Conservation (phyloP, 2,113 vertebrate species). For the Antechinus stuartii region DNA sequence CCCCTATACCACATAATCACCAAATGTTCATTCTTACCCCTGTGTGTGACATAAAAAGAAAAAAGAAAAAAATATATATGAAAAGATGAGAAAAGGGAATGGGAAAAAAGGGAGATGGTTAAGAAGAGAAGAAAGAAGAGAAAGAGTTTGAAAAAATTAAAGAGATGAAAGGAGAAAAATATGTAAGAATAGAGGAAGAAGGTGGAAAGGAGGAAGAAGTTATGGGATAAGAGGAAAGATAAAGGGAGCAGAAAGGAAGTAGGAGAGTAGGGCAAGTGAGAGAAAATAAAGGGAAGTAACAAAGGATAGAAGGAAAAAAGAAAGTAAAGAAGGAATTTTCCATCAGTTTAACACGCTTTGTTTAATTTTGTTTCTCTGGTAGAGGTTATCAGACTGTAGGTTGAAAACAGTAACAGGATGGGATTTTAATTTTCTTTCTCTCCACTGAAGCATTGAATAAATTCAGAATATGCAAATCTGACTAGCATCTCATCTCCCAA, state of each 20-base stretch:
- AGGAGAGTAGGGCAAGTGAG: neutral
- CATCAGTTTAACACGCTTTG: neutral
- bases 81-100: neutral
- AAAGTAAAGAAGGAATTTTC: neutral
- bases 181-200: neutral
- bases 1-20: neutral
- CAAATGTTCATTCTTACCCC: neutral
- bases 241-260: neutral
- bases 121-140: neutral
- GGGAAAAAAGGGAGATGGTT: neutral
- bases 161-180: neutral
- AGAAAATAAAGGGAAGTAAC: neutral
- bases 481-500: neutral
- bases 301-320: neutral
- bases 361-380: conserved; percentile 9
- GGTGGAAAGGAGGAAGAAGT: neutral
- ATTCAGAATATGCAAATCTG: conserved; percentile 4
- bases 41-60: neutral
- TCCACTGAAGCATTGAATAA: neutral
- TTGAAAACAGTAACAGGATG: neutral
- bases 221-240: neutral
- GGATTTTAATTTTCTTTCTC: conserved; percentile 5
- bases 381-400: neutral
- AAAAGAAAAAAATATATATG: neutral
- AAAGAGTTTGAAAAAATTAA: neutral